Evolutionary conservation across 2,113 vertebrate genomes (phyloP).

Genomic region (Nothocercus nigrocapillus): DNA sequence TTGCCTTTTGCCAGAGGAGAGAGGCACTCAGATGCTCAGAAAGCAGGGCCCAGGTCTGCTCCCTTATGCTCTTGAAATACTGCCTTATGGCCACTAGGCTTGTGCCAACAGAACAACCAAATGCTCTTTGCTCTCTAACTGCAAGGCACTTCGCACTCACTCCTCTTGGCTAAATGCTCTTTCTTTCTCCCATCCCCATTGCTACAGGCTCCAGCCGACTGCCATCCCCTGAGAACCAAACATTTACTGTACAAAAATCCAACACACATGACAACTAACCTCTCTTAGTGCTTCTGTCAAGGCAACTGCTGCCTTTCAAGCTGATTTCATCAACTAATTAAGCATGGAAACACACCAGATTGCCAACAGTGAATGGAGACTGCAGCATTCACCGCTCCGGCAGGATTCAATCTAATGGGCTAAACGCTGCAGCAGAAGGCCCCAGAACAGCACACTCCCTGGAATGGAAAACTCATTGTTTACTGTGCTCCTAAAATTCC

Average conservation of each 20-base stretch:
- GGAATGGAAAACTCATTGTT: conserved; percentile 34
- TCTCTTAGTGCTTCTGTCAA: conserved; percentile 13
- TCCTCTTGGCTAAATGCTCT: background rate
- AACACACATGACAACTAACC: background rate
- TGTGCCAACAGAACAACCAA: background rate
- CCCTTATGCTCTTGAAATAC: background rate
- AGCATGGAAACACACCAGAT: conserved; percentile 26
- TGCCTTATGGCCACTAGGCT: background rate
- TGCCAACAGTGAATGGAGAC: background rate
- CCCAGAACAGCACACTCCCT: background rate
- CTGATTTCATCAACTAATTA: conserved; percentile 54
- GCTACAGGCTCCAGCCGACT: background rate
- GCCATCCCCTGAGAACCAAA: background rate
- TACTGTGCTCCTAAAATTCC: background rate
- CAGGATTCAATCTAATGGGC: conserved; percentile 10
- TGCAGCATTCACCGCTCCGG: conserved; percentile 30
- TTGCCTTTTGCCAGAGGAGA: background rate
- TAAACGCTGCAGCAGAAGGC: conserved; percentile 4
- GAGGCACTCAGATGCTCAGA: background rate
- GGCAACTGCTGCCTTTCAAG: conserved; percentile 42
- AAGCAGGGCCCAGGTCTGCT: background rate
- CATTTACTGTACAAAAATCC: background rate
- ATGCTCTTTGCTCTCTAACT: background rate
- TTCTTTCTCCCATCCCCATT: background rate
- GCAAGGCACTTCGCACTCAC: background rate